Conservation (phyloP, 2,797 vertebrate species). For the Nyctalus aviator region DNA sequence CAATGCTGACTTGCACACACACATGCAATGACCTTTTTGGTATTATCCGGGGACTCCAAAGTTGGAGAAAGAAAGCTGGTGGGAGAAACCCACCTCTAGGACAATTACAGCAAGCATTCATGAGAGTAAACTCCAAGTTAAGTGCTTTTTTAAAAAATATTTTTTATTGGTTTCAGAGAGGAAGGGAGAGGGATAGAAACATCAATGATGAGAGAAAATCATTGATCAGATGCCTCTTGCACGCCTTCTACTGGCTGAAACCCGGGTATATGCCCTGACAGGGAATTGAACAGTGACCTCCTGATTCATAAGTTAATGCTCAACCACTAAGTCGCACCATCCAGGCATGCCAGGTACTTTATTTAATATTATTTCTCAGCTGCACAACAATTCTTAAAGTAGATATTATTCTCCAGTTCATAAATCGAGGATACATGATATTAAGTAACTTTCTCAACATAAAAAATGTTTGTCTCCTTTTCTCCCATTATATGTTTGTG, state of each 20-base stretch:
- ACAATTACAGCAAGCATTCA: slow-evolving; percentile 9
- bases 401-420: neutral
- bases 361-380: slow-evolving; percentile 26
- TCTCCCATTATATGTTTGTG: neutral
- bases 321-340: too few relatives aligned
- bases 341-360: neutral
- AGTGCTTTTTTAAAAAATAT: too few relatives aligned
- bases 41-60: neutral
- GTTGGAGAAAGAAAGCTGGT: neutral
- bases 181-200: too few relatives aligned
- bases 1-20: neutral
- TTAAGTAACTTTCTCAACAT: neutral
- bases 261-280: too few relatives aligned
- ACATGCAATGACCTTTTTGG: neutral
- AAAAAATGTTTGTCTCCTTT: neutral
- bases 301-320: too few relatives aligned
- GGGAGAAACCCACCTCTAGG: neutral
- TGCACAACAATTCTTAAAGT: neutral
- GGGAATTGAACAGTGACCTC: too few relatives aligned
- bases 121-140: neutral
- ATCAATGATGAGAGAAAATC: too few relatives aligned
- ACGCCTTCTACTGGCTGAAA: too few relatives aligned
- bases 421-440: neutral
- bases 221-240: too few relatives aligned
- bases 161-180: too few relatives aligned